Conservation (phyloP, 2,888 invertebrate genomes). For the Eurois occulta region DNA sequence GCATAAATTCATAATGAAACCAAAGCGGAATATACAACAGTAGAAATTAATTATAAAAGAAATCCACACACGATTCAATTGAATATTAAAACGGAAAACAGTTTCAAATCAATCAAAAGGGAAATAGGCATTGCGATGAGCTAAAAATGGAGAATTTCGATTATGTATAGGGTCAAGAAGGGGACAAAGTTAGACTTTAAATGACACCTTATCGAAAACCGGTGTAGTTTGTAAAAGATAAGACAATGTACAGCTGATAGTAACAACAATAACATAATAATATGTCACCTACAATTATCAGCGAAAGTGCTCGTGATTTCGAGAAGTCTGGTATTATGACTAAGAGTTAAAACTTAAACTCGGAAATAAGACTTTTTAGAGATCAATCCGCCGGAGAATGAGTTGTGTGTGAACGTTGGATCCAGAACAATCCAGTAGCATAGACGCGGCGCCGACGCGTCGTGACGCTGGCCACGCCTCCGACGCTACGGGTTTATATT, state of each 20-base stretch:
- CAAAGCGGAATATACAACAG: conserved; percentile 76
- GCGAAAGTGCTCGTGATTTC: conserved; percentile 45
- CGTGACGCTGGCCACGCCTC: conserved; percentile 87
- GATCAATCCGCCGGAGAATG: conserved; percentile 64
- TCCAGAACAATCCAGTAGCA: conserved; percentile 81
- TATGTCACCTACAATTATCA: conserved; percentile 38
- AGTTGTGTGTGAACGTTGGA: conserved; percentile 61
- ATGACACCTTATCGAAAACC: conserved; percentile 49
- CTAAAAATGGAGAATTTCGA: conserved; percentile 21
- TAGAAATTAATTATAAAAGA: conserved; percentile 64
- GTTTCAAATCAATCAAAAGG: conserved; percentile 44
- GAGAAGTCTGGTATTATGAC: conserved; percentile 19
- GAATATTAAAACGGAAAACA: conserved; percentile 60
- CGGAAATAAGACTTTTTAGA: conserved; percentile 55
- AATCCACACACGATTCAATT: conserved; percentile 61
- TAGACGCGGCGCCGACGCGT: conserved; percentile 85
- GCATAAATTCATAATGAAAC: conserved; percentile 83
- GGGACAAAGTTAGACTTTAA: conserved; percentile 33
- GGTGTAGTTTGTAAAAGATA: conserved; percentile 47
- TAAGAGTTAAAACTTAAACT: conserved; percentile 26
- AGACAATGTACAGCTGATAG: conserved; percentile 44
- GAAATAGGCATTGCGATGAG: conserved; percentile 37
- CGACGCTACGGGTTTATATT: conserved; percentile 79
- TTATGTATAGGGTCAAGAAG: conserved; percentile 24
- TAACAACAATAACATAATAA: conserved; percentile 48